Conservation (phyloP, 1,140 invertebrate genomes). For the Panulirus ornatus region DNA sequence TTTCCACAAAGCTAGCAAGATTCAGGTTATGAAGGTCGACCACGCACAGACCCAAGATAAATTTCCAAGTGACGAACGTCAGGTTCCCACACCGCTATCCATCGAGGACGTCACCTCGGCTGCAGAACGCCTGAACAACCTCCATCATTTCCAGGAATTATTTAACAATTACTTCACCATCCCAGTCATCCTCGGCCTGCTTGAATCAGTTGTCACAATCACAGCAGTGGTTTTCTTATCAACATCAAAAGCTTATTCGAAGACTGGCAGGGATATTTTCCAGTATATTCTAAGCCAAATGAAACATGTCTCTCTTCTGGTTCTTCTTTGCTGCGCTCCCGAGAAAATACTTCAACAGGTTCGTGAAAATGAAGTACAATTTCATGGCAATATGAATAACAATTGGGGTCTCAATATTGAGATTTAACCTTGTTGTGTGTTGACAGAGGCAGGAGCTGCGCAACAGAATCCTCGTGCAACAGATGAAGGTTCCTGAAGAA, state of each 20-base stretch:
- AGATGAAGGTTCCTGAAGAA: neutral
- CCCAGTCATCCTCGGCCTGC: neutral
- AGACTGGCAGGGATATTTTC: neutral
- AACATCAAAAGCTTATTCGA: too few relatives aligned
- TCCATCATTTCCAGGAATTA: neutral
- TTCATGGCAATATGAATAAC: too few relatives aligned
- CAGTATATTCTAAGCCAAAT: neutral
- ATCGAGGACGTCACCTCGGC: neutral
- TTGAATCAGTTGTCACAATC: neutral
- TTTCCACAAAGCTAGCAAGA: too few relatives aligned
- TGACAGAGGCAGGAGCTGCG: neutral
- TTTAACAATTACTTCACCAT: slow-evolving; percentile 9
- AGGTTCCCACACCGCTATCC: too few relatives aligned
- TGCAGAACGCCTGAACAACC: neutral
- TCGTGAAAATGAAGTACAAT: neutral
- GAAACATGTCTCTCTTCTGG: neutral
- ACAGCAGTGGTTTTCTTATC: neutral
- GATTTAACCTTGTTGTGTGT: neutral
- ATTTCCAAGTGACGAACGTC: too few relatives aligned
- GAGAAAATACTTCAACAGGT: neutral
- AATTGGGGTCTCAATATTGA: too few relatives aligned
- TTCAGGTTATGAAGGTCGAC: too few relatives aligned
- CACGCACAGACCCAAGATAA: too few relatives aligned
- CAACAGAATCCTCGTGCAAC: neutral
- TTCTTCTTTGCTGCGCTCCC: neutral